Evolutionary conservation across 2,113 vertebrate species (phyloP), one percentile per base, ranked within the genome.

Genomic region (Cercopithecus mona): DNA sequence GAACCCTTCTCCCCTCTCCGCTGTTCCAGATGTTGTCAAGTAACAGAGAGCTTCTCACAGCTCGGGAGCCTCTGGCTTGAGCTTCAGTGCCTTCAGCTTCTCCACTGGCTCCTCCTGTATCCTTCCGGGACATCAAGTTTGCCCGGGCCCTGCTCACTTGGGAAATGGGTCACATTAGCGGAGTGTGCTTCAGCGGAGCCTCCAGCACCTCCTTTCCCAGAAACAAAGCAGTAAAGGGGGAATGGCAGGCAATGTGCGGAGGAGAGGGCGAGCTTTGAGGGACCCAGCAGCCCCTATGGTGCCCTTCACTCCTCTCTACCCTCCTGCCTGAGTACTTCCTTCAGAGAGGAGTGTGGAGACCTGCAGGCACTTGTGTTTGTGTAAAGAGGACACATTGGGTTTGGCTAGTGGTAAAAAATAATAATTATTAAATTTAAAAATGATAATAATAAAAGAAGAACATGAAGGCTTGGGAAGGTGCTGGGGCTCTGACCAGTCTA

Each of bases 381-480:
- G 6, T 14, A 64, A 59, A 59, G 61, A 32, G 27, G 61, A 32
- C 61, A 6, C 30, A 12, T 14, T 64, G 61, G 61, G 61, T 64
- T 64, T 64, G 30, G 61, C 61, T 30, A 64, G 61, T 64, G 61
- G 59, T 64, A 64, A 64, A 59, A 64, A 64, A 64, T 14, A 14
- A 6, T 64, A 0, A 32, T 32, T 6, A 64, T 64, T 64, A 64
- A 64, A 64, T 64, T 30, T 32, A 6, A 64, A 30, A 30, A 64
- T 32, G 61, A 64, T 32, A 32, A 64, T 64, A 64, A 64, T 32
- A 64, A 30, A 64, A 88, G 73, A 84, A 92, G 93, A 66, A 27
- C 22, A 4, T 0, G 6, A 72, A 61, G 59, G 25, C 38, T 0
- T 0, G n/a, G 73, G 76, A n/a, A 45, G 45, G 64, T 14, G 48